Percentiles rank a stretch among this genome's conserved stretches.
Evolutionary conservation across 2,113 vertebrate species (phyloP).

Genomic region (Antechinus stuartii): DNA sequence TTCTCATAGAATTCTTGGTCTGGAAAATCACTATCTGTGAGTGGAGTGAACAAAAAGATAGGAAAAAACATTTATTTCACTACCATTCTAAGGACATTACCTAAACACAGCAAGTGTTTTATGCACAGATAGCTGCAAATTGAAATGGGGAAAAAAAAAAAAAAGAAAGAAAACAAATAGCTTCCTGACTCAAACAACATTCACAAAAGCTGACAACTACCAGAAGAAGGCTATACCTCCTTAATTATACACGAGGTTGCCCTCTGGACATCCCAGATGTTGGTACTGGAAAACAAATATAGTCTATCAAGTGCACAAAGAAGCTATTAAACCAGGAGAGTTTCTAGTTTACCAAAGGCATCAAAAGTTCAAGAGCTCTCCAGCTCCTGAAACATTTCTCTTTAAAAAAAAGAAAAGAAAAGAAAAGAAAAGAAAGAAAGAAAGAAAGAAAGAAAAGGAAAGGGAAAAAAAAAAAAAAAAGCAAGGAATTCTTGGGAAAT

Average conservation of each 20-base stretch:
- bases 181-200: conserved; percentile 46
- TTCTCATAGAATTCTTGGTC: conserved; percentile 7
- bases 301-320: conserved; percentile 40
- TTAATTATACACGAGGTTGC: conserved; percentile 43
- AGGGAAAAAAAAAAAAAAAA: background rate
- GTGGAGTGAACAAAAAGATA: conserved; percentile 26
- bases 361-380: conserved; percentile 50
- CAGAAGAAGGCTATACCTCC: conserved; percentile 24
- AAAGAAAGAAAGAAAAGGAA: too few relatives aligned
- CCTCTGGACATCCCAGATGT: conserved; percentile 14
- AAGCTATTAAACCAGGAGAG: conserved; percentile 32
- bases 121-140: conserved; percentile 57
- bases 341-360: conserved; percentile 4
- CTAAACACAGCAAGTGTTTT: conserved; percentile 51
- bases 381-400: background rate
- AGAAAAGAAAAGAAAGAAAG: conserved; percentile 7
- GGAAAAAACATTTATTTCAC: conserved; percentile 47
- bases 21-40: conserved; percentile 49
- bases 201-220: background rate
- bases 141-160: conserved; percentile 20
- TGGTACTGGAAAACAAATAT: conserved; percentile 48
- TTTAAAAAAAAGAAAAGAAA: conserved; percentile 18
- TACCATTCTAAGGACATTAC: conserved; percentile 60
- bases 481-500: background rate
- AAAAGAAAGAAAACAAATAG: background rate